phyloP scores from a whole-genome alignment of 2,113 vertebrate species.

The Ammospiza nelsoni region DNA sequence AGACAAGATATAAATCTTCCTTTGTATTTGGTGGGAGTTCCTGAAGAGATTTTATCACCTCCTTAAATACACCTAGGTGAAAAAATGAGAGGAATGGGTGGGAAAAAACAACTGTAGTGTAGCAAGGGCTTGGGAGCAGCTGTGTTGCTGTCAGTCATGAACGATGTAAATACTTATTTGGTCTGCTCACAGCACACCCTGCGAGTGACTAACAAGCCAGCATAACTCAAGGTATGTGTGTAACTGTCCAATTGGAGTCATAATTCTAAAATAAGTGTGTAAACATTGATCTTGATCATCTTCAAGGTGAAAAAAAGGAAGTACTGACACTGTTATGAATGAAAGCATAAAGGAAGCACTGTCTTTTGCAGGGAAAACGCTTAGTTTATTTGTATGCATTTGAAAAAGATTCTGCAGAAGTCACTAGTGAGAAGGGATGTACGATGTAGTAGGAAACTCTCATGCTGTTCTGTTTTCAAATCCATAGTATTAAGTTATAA shows the following conservation, averaged over 20 bases:
- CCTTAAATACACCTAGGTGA: background rate
- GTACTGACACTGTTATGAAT: background rate
- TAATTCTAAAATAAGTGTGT: background rate
- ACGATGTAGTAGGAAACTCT: background rate
- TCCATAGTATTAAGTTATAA: background rate
- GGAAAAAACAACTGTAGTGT: background rate
- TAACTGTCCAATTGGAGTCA: background rate
- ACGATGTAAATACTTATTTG: accelerated
- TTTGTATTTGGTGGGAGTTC: background rate
- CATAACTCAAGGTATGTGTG: background rate
- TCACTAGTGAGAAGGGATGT: background rate
- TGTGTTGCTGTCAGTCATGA: background rate
- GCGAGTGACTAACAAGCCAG: background rate
- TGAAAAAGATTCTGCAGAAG: background rate
- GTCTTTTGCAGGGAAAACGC: background rate
- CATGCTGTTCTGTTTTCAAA: background rate
- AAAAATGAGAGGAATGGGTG: background rate
- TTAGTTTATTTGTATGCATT: background rate
- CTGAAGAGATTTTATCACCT: background rate
- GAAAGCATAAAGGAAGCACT: background rate
- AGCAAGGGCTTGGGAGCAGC: background rate
- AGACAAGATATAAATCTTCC: background rate
- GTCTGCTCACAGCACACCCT: background rate
- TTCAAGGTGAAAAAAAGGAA: background rate
- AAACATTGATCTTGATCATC: background rate